These are phyloP conservation scores for Hycleus cichorii DNA, from an alignment of 1,140 invertebrate species.

Conservation along the genomic window DNA sequence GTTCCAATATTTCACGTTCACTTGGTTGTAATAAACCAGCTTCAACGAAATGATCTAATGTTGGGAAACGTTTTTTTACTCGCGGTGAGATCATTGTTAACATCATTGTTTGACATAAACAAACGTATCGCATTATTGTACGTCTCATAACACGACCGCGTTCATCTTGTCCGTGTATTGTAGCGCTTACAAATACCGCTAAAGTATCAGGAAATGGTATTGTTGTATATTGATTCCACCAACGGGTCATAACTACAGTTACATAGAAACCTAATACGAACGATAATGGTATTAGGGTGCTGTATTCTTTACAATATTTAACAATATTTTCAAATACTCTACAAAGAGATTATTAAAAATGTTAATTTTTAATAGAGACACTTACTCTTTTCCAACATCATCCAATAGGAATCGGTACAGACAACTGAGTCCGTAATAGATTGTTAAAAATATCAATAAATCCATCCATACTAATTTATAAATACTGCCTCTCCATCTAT, in stretches of 20 bases:
- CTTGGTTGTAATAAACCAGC: slow-evolving; percentile 65
- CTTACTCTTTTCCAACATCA: slow-evolving; percentile 50
- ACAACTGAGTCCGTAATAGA: slow-evolving; percentile 56
- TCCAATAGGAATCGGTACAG: slow-evolving; percentile 52
- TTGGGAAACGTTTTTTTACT: slow-evolving; percentile 75
- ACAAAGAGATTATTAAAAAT: slow-evolving; percentile 58
- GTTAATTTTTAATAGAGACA: slow-evolving; percentile 52
- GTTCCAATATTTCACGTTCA: slow-evolving; percentile 59
- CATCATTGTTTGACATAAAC: slow-evolving; percentile 61
- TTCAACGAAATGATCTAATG: slow-evolving; percentile 68
- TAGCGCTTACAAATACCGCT: slow-evolving; percentile 76
- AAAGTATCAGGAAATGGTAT: slow-evolving; percentile 81
- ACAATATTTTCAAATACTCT: slow-evolving; percentile 59
- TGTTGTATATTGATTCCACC: slow-evolving; percentile 86
- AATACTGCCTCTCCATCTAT: slow-evolving; percentile 65
- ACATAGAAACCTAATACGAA: slow-evolving; percentile 73
- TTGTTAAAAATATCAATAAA: slow-evolving; percentile 51
- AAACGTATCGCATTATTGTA: slow-evolving; percentile 64
- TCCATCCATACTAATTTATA: slow-evolving; percentile 69
- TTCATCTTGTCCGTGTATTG: slow-evolving; percentile 61
- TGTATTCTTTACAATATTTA: slow-evolving; percentile 62
- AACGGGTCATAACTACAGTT: slow-evolving; percentile 83
- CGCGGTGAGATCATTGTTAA: slow-evolving; percentile 63
- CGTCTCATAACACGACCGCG: slow-evolving; percentile 65
- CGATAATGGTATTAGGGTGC: slow-evolving; percentile 61